Conservation (phyloP, 2,113 vertebrate genomes). For the Pleuronectes platessa region DNA sequence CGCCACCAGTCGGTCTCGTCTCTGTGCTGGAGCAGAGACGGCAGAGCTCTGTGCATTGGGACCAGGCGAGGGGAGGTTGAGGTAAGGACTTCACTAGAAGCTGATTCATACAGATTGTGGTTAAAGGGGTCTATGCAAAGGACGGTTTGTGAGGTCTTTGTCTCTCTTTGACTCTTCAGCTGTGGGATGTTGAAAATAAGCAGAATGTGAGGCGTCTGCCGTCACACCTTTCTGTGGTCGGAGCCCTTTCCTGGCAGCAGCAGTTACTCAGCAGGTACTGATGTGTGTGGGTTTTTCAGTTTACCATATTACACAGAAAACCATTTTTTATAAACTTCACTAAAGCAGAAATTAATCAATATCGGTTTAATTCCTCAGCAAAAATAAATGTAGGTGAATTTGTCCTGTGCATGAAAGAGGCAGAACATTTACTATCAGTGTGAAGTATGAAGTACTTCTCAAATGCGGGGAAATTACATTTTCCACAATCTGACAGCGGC, state of each 20-base stretch:
- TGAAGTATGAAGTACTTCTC: not conserved
- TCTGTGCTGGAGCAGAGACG: conserved; percentile 82
- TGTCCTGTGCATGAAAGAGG: too few species aligned
- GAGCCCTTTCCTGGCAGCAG: conserved; percentile 84
- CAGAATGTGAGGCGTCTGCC: conserved; percentile 75
- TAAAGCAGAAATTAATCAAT: too few species aligned
- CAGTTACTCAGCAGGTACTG: conserved; percentile 85
- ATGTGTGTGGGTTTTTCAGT: not conserved
- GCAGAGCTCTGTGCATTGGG: conserved; percentile 79
- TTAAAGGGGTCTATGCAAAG: not conserved
- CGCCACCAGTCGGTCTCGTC: conserved; percentile 66
- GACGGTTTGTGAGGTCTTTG: conserved; percentile 34
- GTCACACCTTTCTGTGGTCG: conserved; percentile 80
- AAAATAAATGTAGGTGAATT: too few species aligned
- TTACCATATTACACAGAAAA: too few species aligned
- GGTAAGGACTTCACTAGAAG: conserved; percentile 51
- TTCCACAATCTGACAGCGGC: conserved; percentile 72
- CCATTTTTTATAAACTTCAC: too few species aligned
- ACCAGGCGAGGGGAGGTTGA: conserved; percentile 84
- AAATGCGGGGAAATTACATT: not conserved
- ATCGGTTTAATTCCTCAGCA: too few species aligned
- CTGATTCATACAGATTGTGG: conserved; percentile 10
- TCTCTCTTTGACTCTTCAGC: conserved; percentile 66
- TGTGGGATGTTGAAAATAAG: conserved; percentile 84
- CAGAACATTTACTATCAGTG: not conserved